Evolutionary conservation across 2,888 invertebrate species (phyloP), one percentile per base, ranked within the genome.

Genomic region (Cataglyphis altisquamis): DNA sequence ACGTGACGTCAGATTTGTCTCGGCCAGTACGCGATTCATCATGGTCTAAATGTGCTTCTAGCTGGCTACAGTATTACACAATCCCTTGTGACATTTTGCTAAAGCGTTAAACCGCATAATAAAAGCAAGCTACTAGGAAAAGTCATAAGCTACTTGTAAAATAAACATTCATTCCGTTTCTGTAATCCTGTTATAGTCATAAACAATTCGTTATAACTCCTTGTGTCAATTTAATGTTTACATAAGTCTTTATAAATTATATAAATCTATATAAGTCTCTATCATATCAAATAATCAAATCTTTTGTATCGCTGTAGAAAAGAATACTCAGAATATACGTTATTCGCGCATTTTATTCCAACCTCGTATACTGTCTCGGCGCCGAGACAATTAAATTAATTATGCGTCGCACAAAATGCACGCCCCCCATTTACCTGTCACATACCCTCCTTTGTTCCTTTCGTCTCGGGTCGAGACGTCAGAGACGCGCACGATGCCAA

Each of bases 401-500:
- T 80, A 80, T 70, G 60, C 78, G 70, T 45, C 32, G 78, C 60
- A 60, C 60, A 70, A 80, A 70, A 80, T 80, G 78, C 78, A 80
- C 72, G 78, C 78, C 78, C 5, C 64, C 60, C 60, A 80, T 80
- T 80, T 80, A 55, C 70, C 78, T 80, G 78, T 80, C 78, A 70
- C 78, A 60, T 70, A 36, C 45, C 60, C 32, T 25, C 62, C 64
- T 68, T 86, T 87, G 83, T 78, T 70, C 66, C 64, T 66, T 67
- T 57, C 41, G 80, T 77, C 73, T 81, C 45, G 67, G 78, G 73
- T 68, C 63, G 84, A n/a, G 21, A 62, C 64, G 83, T 77, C 88
- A 86, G 85, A 72, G 82, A 86, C 84, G 80, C 73, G 48, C 75
- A 41, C 45, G 48, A 48, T 8, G 72, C 25, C 63, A 81, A 70